These are phyloP conservation scores for Aleiodes leptofemur DNA, from an alignment of 2,888 invertebrate species.

Conservation along the genomic window DNA sequence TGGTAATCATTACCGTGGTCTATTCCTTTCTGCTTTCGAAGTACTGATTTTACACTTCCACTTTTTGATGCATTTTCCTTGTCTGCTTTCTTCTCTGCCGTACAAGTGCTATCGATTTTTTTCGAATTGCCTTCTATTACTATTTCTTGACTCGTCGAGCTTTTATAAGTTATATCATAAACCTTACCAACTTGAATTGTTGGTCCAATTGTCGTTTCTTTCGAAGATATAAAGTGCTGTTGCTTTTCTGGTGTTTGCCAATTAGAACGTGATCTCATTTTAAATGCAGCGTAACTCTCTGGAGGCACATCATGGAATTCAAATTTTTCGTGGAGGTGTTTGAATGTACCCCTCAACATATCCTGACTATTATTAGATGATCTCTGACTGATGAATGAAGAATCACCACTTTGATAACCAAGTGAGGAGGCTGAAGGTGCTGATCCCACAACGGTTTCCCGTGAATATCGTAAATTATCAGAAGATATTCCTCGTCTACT, in stretches of 20 bases:
- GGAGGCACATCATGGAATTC: constrained; percentile 65
- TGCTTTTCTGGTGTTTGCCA: constrained; percentile 46
- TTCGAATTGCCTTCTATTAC: not conserved
- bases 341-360: constrained; percentile 62
- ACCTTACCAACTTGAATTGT: constrained; percentile 41
- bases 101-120: not conserved
- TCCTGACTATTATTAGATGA: constrained; percentile 51
- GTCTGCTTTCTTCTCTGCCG: not conserved
- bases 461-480: constrained; percentile 63
- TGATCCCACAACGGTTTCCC: constrained; percentile 53
- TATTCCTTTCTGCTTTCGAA: constrained; percentile 68
- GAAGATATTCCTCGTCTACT: constrained; percentile 68
- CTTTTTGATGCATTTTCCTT: constrained; percentile 23
- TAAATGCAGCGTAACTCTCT: constrained; percentile 70
- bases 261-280: constrained; percentile 64
- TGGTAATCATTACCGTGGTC: constrained; percentile 66
- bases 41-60: constrained; percentile 62
- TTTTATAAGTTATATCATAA: constrained; percentile 38
- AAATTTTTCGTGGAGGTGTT: constrained; percentile 67
- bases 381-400: constrained; percentile 50
- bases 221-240: constrained; percentile 14
- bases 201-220: constrained; percentile 30
- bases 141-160: constrained; percentile 2
- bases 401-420: constrained; percentile 56
- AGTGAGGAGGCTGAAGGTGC: constrained; percentile 55